These are phyloP conservation scores for Peucedramus taeniatus DNA, from an alignment of 2,113 vertebrate genomes.

Conservation along the genomic window DNA sequence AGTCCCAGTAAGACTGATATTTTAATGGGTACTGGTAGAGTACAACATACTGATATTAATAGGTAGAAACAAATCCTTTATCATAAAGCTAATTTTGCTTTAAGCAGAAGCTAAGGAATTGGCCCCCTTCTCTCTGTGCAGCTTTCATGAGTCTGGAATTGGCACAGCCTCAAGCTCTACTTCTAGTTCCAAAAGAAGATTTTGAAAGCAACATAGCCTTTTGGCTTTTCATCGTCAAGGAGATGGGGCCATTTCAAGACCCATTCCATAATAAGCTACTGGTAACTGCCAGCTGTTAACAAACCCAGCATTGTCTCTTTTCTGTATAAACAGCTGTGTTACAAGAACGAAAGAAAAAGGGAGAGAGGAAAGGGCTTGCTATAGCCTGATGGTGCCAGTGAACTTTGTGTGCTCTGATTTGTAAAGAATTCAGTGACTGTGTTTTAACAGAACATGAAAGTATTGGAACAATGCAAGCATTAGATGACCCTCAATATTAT, in stretches of 20 bases:
- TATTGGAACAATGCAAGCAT: neutral
- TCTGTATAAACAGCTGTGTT: slow-evolving; percentile 47
- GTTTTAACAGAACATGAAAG: neutral
- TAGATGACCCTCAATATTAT: neutral
- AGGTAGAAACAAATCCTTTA: neutral
- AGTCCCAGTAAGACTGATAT: neutral
- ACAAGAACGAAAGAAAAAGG: slow-evolving; percentile 21
- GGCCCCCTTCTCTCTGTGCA: neutral
- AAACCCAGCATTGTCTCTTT: slow-evolving; percentile 29
- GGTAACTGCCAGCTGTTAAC: slow-evolving; percentile 46
- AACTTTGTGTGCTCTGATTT: slow-evolving; percentile 8
- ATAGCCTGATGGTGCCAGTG: neutral
- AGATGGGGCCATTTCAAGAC: slow-evolving; percentile 7
- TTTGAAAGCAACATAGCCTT: slow-evolving; percentile 23
- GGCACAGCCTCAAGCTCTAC: neutral
- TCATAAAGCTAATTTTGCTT: neutral
- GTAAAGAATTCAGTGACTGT: neutral
- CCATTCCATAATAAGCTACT: slow-evolving; percentile 6
- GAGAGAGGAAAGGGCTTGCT: slow-evolving; percentile 19
- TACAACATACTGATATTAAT: neutral
- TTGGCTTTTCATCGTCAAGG: slow-evolving; percentile 16
- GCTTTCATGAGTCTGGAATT: neutral
- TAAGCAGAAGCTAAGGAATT: neutral
- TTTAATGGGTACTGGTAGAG: neutral
- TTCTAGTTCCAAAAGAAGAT: neutral